Evolutionary conservation across 2,113 vertebrate species (phyloP).

Genomic region (Tautogolabrus adspersus): DNA sequence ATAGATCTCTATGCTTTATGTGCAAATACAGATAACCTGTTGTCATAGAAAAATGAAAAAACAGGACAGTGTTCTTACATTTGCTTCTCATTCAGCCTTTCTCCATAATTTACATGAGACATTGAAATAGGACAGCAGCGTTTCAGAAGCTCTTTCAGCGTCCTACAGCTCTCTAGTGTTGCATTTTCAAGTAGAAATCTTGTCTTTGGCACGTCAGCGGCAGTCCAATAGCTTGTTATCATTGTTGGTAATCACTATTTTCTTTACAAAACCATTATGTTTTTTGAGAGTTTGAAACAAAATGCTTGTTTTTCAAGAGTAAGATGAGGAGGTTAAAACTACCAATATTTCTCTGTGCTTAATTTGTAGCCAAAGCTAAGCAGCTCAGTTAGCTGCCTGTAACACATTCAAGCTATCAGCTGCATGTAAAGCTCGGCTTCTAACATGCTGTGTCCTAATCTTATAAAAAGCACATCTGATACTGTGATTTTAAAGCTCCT

Average conservation of each 20-base stretch:
- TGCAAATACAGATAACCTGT: constrained; percentile 1
- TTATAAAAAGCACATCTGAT: too few relatives aligned
- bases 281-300: background rate
- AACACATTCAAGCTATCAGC: background rate
- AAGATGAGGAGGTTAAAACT: background rate
- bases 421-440: too few relatives aligned
- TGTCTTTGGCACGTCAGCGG: too few relatives aligned
- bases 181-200: background rate
- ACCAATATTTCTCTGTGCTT: background rate
- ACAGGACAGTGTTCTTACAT: constrained; percentile 1
- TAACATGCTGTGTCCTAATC: too few relatives aligned
- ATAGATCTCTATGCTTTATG: background rate
- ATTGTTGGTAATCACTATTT: background rate
- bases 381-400: background rate
- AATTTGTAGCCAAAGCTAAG: background rate
- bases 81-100: constrained; percentile 35
- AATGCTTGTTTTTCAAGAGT: background rate
- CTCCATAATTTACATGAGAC: constrained; percentile 48
- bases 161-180: background rate
- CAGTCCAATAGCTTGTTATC: background rate
- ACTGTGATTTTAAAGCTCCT: too few relatives aligned
- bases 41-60: background rate
- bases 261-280: background rate
- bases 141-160: background rate
- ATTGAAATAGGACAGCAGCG: constrained; percentile 18